A percentile compares a stretch with the other conserved stretches of the same genome.
Evolutionary conservation across 1,140 invertebrate species (phyloP).

Genomic region (Medauroidea extradentata): DNA sequence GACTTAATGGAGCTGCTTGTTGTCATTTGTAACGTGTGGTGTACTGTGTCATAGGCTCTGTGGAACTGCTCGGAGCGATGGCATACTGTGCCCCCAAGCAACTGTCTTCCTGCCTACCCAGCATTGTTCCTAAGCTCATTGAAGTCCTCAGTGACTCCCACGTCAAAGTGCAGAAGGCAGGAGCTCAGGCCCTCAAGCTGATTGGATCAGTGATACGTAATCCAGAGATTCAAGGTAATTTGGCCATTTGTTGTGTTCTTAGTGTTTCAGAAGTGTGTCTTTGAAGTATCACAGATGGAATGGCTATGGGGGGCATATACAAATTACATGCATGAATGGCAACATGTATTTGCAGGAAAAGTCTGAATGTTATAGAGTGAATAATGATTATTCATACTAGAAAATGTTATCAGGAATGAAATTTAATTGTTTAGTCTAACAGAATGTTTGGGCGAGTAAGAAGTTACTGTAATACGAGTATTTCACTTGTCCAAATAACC

Average conservation of each 20-base stretch:
- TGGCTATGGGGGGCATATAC: background rate
- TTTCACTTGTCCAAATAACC: too few relatives aligned
- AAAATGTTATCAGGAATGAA: too few relatives aligned
- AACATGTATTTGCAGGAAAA: too few relatives aligned
- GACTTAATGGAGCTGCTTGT: too few relatives aligned
- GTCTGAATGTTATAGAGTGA: too few relatives aligned
- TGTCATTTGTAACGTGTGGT: too few relatives aligned
- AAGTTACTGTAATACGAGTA: too few relatives aligned
- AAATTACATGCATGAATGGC: too few relatives aligned
- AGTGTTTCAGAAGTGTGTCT: background rate
- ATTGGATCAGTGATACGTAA: constrained; percentile 98
- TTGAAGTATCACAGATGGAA: background rate
- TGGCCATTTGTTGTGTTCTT: background rate
- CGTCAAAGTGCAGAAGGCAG: constrained; percentile 95
- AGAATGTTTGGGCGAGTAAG: too few relatives aligned
- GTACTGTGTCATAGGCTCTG: constrained; percentile 65
- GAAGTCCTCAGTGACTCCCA: constrained; percentile 97
- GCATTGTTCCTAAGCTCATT: constrained; percentile 97
- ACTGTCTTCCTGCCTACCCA: constrained; percentile 93
- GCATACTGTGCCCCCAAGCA: constrained; percentile 98
- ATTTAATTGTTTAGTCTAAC: too few relatives aligned
- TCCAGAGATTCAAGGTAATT: constrained; percentile 92
- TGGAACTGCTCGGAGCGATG: constrained; percentile 95
- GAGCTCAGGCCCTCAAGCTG: constrained; percentile 89
- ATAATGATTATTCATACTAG: too few relatives aligned